Conservation (phyloP, 1,140 invertebrate species). For the Archivesica marissinica region DNA sequence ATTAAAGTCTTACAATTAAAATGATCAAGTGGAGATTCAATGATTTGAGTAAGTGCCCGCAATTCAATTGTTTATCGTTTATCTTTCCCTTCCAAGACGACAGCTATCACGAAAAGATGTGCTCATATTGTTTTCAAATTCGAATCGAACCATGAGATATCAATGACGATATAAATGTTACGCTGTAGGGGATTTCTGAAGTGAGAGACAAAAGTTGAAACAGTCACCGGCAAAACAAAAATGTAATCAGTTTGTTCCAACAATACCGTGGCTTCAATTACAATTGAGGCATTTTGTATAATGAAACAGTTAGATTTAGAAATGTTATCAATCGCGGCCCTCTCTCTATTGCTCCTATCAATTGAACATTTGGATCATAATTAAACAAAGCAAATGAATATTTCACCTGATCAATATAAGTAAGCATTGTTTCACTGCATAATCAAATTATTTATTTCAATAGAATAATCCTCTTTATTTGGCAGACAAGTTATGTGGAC, state of each 20-base stretch:
- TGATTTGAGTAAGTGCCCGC: slow-evolving; percentile 59
- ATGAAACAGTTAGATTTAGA: slow-evolving; percentile 49
- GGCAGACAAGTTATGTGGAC: not conserved
- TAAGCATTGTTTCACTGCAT: slow-evolving; percentile 55
- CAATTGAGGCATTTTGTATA: slow-evolving; percentile 47
- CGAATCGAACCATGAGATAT: slow-evolving; percentile 46
- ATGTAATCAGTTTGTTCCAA: slow-evolving; percentile 32
- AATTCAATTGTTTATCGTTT: slow-evolving; percentile 59
- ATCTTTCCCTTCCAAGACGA: slow-evolving; percentile 48
- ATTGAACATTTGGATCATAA: slow-evolving; percentile 15
- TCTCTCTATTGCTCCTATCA: slow-evolving; percentile 27
- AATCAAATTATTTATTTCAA: slow-evolving; percentile 46
- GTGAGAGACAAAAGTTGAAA: slow-evolving; percentile 58
- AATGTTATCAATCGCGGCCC: slow-evolving; percentile 29
- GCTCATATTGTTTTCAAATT: slow-evolving; percentile 57
- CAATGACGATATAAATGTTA: slow-evolving; percentile 60
- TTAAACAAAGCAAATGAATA: slow-evolving; percentile 49
- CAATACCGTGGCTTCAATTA: slow-evolving; percentile 42
- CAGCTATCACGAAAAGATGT: slow-evolving; percentile 53
- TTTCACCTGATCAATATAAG: slow-evolving; percentile 50
- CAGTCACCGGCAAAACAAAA: slow-evolving; percentile 57
- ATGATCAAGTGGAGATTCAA: slow-evolving; percentile 51
- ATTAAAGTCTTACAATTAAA: slow-evolving; percentile 55
- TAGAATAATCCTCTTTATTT: slow-evolving; percentile 16
- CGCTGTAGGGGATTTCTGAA: slow-evolving; percentile 54